A percentile compares a stretch with the other conserved stretches of the same genome.
These are phyloP conservation scores for Calephelis virginiensis DNA, from an alignment of 1,140 invertebrate species.

Conservation along the genomic window DNA sequence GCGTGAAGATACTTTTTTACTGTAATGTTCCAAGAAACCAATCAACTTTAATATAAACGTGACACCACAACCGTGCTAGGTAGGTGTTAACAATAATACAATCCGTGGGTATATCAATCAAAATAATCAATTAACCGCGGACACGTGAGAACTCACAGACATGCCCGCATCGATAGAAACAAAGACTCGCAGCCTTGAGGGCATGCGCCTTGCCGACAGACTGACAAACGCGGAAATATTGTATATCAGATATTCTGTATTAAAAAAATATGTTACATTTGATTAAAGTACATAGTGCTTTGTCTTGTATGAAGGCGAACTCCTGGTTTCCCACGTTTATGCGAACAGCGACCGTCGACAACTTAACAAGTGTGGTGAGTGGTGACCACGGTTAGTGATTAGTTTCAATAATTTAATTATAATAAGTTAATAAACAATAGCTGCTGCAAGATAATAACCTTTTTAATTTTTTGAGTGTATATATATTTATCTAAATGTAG, in stretches of 20 bases:
- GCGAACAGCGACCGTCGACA: too few relatives aligned
- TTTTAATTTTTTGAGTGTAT: too few relatives aligned
- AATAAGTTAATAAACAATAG: too few relatives aligned
- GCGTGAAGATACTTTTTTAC: too few relatives aligned
- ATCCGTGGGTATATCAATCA: slow-evolving; percentile 8
- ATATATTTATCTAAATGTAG: too few relatives aligned
- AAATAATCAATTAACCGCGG: slow-evolving; percentile 3
- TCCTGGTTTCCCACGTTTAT: too few relatives aligned
- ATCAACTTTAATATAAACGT: neutral
- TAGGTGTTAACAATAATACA: slow-evolving; percentile 6
- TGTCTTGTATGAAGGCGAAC: too few relatives aligned
- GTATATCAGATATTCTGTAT: neutral
- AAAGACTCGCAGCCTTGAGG: slow-evolving; percentile 2
- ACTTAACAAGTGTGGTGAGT: too few relatives aligned
- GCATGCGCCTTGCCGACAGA: slow-evolving; percentile 1
- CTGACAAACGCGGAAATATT: slow-evolving; percentile 14
- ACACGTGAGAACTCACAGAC: slow-evolving; percentile 1
- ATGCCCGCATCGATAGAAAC: neutral
- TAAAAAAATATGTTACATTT: slow-evolving; percentile 9
- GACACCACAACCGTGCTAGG: slow-evolving; percentile 1
- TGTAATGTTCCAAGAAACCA: too few relatives aligned
- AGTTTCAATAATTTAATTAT: too few relatives aligned
- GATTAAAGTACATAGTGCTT: neutral
- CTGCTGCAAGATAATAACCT: too few relatives aligned
- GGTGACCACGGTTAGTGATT: too few relatives aligned